Base-by-base conservation (phyloP, 2,888 invertebrate genomes). In the Macropis europaea region DNA sequence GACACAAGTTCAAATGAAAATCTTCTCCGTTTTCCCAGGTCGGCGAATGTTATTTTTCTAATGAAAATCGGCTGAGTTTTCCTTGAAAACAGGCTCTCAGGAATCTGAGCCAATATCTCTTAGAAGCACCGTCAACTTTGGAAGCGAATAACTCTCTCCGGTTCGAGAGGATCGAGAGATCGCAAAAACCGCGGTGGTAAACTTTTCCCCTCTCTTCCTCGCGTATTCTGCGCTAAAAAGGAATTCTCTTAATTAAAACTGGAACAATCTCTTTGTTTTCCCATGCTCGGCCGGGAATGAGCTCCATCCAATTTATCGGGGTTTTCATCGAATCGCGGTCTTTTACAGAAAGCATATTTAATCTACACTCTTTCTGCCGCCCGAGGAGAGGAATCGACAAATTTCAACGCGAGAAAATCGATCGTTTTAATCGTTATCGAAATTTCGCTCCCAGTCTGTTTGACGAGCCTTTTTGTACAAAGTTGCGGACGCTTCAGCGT, bases 241-340 rank as follows among this genome's bases (percentile, higher is more conserved):
- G 64, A 56, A 56, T 52, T 66, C 71, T 60, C 42, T 57, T 57
- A 60, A 73, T 73, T 60, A 60, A 73, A 66, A 45, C 40, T 45
- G 36, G 32, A 30, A 40, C 45, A 50, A 54, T 15, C 19, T 30
- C 7, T n/a, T n/a, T 45, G 34, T 56, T 56, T 57, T 32, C 32
- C 3, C 43, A n/a, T 34, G n/a, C 22, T 19, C 22, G 15, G 34
- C 26, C 11, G 2, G n/a, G 9, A 38, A 22, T n/a, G 22, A 50
- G 43, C n/a, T 48, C 30, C 17, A 45, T 9, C 2, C 9, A 13
- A 48, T 32, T 15, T 2, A 32, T 26, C 40, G 42, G 24, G 7
- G 32, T 17, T 42, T 43, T 26, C 11, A 17, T 43, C 15, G 15
- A 50, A 60, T 6, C 59, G 15, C 38, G 22, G 40, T 48, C 36